These are phyloP conservation scores for Rhysida immarginata DNA, from an alignment of 1,140 invertebrate species.

Conservation along the genomic window DNA sequence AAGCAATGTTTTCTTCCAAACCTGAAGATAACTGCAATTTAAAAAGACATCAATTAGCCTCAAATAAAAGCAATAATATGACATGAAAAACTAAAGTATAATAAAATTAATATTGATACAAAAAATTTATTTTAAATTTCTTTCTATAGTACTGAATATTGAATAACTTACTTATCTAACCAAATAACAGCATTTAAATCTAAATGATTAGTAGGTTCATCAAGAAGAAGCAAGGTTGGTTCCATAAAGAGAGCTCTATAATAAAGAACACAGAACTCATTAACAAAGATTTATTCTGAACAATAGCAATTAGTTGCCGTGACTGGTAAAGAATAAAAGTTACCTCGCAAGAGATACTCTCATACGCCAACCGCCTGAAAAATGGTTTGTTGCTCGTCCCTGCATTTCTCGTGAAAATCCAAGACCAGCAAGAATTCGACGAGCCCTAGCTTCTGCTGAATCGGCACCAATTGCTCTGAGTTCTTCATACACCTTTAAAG, in stretches of 20 bases:
- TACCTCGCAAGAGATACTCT: conserved; percentile 75
- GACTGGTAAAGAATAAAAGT: conserved; percentile 22
- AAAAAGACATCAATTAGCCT: background rate
- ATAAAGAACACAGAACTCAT: conserved; percentile 16
- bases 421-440: conserved; percentile 89
- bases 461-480: conserved; percentile 91
- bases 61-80: background rate
- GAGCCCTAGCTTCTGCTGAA: conserved; percentile 84
- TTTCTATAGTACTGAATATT: background rate
- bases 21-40: conserved; percentile 66
- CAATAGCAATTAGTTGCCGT: conserved; percentile 32
- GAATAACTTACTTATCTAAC: conserved; percentile 73
- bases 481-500: conserved; percentile 72
- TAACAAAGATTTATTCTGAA: conserved; percentile 25
- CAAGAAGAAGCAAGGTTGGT: conserved; percentile 84
- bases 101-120: background rate
- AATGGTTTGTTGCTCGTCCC: conserved; percentile 79
- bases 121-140: background rate
- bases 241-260: conserved; percentile 50
- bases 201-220: conserved; percentile 86
- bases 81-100: background rate
- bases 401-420: conserved; percentile 93
- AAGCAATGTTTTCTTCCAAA: conserved; percentile 93
- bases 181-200: conserved; percentile 98
- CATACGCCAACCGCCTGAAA: conserved; percentile 98